phyloP scores from a whole-genome alignment of 2,888 invertebrate species.

The Drosophila glabriapex region DNA sequence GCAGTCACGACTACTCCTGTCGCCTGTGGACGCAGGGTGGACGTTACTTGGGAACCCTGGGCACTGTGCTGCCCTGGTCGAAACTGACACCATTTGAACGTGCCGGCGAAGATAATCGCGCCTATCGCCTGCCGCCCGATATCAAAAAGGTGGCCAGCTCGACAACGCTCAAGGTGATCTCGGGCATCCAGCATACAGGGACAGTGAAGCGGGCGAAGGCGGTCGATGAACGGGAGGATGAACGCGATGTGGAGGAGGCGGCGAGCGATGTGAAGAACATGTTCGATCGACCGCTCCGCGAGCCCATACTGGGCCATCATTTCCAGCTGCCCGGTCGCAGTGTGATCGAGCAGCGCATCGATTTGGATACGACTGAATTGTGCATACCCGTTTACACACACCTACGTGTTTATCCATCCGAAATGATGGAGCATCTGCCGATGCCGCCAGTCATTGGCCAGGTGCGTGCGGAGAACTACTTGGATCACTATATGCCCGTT shows the following conservation, averaged over 20 bases:
- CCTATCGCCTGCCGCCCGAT: constrained; percentile 89
- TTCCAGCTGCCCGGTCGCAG: constrained; percentile 86
- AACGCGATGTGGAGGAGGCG: constrained; percentile 44
- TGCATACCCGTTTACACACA: constrained; percentile 90
- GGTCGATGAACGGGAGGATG: constrained; percentile 52
- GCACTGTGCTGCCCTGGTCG: constrained; percentile 89
- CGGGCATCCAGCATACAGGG: constrained; percentile 47
- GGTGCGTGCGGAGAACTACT: constrained; percentile 79
- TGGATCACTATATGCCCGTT: constrained; percentile 71
- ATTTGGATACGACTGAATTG: constrained; percentile 88
- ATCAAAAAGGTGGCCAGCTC: constrained; percentile 90
- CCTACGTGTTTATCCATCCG: constrained; percentile 88
- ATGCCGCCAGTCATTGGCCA: constrained; percentile 87
- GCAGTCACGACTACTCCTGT: constrained; percentile 90
- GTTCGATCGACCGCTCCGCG: constrained; percentile 87
- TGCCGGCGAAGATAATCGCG: constrained; percentile 82
- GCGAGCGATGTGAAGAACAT: constrained; percentile 44
- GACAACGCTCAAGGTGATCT: constrained; percentile 90
- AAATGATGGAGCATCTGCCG: constrained; percentile 87
- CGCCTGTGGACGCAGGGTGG: constrained; percentile 92
- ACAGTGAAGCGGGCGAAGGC: constrained; percentile 30
- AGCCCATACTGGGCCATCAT: constrained; percentile 88
- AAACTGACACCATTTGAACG: constrained; percentile 86
- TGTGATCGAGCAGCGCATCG: constrained; percentile 85
- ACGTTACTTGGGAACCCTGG: constrained; percentile 90